Evolutionary conservation across 2,888 invertebrate species (phyloP), one percentile per base, ranked within the genome.

Genomic region (Idaea biselata): DNA sequence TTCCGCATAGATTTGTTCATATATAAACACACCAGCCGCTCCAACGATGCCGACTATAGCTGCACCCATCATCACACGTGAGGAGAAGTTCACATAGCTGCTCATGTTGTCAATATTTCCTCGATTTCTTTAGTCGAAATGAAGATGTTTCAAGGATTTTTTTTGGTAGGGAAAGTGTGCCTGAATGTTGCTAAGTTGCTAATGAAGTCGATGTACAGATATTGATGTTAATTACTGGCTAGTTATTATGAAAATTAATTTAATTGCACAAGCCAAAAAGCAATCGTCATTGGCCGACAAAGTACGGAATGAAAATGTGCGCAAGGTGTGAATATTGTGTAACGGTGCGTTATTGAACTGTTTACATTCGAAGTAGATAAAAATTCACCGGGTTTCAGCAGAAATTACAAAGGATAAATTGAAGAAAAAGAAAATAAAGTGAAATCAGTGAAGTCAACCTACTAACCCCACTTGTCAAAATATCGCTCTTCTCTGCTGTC

Each of bases 21-120:
- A 90, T 61, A 93, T 86, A 73, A 89, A 92, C 63, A 93, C 84
- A 1, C 93, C 93, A 53, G 92, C 92, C 1, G 93, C 93, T 1
- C 93, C 91, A 0, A 93, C 90, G 0, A 93, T 82, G 5, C 93
- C 93, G 0, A 93, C 90, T 0, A 93, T 83, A 18, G 93, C 93
- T 0, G 93, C 93, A 7, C 93, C 93, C 61, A 88, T 79, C 81
- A 93, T 80, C 58, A 86, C 73, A 33, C 89, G 86, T 6, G 90
- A 81, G 0, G 87, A 83, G 0, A 89, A 69, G 54, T 83, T 80
- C 54, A 69, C 78, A 18, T 68, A 77, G 60, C 73, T 64, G 25
- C 72, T 72, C 73, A 73, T 73, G 62, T 65, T 25, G 25, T 25
- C 25, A 25, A 25, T 3, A 25, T 25, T 25, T 25, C 5, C 25